These are phyloP conservation scores for Platyrinchus mystaceus DNA, from an alignment of 2,797 vertebrate genomes.

Conservation along the genomic window DNA sequence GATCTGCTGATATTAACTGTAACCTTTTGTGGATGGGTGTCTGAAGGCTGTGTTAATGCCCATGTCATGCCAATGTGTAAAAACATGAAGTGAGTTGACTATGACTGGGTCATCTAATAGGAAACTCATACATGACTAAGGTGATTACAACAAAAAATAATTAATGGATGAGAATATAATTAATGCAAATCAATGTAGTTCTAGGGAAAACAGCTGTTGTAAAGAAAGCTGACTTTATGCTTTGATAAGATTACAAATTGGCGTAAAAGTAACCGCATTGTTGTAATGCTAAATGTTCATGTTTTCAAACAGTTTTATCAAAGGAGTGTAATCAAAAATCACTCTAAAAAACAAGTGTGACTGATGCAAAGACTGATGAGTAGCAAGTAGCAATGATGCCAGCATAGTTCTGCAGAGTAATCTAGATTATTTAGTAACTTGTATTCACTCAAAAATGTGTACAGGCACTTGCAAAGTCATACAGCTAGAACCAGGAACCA, in stretches of 20 bases:
- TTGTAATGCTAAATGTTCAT: not conserved
- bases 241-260: slow-evolving; percentile 30
- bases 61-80: not conserved
- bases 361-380: not conserved
- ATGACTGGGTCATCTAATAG: not conserved
- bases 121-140: not conserved
- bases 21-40: not conserved
- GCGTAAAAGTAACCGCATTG: not conserved
- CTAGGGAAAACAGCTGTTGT: not conserved
- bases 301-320: not conserved
- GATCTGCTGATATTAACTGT: not conserved
- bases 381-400: not conserved
- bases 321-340: not conserved
- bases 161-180: not conserved
- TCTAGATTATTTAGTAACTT: not conserved
- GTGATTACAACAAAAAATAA: not conserved
- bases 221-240: slow-evolving; percentile 12
- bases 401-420: not conserved
- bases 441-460: not conserved
- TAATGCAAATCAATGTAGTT: slow-evolving; percentile 6
- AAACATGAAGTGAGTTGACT: not conserved
- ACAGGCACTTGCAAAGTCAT: not conserved
- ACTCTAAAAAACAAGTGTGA: not conserved
- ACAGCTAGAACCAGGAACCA: not conserved
- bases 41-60: not conserved